Evolutionary conservation across 2,888 invertebrate species (phyloP).

Genomic region (Aquatica leii): DNA sequence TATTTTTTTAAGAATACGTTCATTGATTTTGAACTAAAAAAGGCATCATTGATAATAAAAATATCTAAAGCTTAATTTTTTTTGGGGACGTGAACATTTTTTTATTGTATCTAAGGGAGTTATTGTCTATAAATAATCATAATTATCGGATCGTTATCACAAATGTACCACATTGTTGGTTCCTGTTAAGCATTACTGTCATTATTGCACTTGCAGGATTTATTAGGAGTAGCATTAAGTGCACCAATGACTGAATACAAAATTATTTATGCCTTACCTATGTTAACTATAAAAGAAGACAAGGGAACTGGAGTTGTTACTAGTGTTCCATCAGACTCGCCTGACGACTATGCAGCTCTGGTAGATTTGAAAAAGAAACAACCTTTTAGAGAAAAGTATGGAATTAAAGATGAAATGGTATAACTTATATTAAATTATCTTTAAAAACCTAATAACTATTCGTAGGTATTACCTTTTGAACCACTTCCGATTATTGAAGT

Average conservation of each 20-base stretch:
- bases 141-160: no score
- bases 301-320: constrained; percentile 99
- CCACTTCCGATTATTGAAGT: constrained; percentile 91
- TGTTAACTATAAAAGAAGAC: constrained; percentile 97
- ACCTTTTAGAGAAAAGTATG: constrained; percentile 91
- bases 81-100: no score
- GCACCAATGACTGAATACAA: constrained; percentile 87
- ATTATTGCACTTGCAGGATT: constrained; percentile 61
- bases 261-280: constrained; percentile 91
- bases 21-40: no score
- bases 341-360: constrained; percentile 97
- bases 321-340: constrained; percentile 98
- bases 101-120: no score
- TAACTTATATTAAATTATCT: not conserved
- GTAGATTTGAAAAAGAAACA: constrained; percentile 94
- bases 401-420: constrained; percentile 84
- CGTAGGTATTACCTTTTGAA: constrained; percentile 67
- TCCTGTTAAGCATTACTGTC: no score
- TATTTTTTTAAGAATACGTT: no score
- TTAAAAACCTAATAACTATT: constrained; percentile 38
- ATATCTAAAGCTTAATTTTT: no score
- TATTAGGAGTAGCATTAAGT: constrained; percentile 84
- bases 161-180: no score
- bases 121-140: no score
- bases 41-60: no score